Conservation (phyloP, 2,113 vertebrate genomes). For the Megaceryle maxima region DNA sequence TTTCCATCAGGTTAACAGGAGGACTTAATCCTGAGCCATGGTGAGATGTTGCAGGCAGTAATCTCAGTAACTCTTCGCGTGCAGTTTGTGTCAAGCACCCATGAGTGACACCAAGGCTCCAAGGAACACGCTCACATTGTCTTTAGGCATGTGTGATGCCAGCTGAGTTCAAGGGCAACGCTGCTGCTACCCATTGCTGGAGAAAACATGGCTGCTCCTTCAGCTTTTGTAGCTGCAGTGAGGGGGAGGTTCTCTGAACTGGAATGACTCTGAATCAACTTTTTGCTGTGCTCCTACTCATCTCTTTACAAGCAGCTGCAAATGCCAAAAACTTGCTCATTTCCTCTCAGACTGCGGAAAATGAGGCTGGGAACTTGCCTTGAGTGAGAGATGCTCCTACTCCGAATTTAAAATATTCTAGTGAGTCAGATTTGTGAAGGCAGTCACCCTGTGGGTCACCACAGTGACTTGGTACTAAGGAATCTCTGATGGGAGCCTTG, state of each 20-base stretch:
- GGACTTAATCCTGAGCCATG: neutral
- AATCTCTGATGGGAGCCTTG: neutral
- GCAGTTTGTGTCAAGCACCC: neutral
- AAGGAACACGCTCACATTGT: rapidly evolving
- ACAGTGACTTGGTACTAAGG: neutral
- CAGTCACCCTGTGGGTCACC: neutral
- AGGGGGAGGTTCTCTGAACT: neutral
- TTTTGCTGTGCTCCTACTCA: neutral
- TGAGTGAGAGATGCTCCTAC: neutral
- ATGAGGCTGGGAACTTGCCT: neutral
- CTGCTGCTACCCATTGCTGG: rapidly evolving
- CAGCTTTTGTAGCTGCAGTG: rapidly evolving
- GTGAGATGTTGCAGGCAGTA: rapidly evolving
- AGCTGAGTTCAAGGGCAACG: rapidly evolving
- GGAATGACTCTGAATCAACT: neutral
- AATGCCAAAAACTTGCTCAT: neutral
- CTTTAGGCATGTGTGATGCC: rapidly evolving
- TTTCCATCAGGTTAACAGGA: neutral
- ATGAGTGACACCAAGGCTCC: neutral
- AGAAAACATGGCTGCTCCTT: rapidly evolving
- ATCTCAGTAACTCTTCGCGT: neutral
- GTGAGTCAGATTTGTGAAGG: neutral
- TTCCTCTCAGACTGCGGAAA: neutral
- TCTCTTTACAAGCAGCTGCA: neutral
- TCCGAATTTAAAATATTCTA: neutral